Base-by-base conservation (phyloP, 2,797 vertebrate genomes). In the Hyperoplus immaculatus region DNA sequence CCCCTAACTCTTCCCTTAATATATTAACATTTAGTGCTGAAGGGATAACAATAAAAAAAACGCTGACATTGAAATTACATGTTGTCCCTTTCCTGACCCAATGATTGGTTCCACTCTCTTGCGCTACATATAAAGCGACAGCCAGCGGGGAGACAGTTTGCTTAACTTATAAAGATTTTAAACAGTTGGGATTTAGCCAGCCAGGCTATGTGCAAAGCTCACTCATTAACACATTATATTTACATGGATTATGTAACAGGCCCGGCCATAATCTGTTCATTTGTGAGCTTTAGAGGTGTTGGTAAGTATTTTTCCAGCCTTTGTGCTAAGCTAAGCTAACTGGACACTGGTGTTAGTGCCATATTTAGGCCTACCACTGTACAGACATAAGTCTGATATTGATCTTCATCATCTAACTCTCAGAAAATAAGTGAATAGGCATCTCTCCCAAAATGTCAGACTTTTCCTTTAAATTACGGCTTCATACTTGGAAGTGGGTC, bases 321-420 rank as follows among this genome's bases (percentile, higher is more conserved):
- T 21, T 72, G 42, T 59, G 38, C 66, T 59, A 54, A 64, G 46
- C 8, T 69, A 46, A 62, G 45, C 13, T 67, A 57, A 62, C 13
- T 0, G 2, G 16, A 18, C 0, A 13, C 56, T 54, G 2, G 43
- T 14, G 21, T 11, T 21, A 42, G 63, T 11, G 45, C 49, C 16
- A 50, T 59, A 54, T 54, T 68, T 46, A 29, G 29, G 29, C 43
- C 10, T 45, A 45, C 4, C 43, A 62, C 13, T 2, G 12, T 12
- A 41, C 5, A 66, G 4, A 36, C 47, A 12, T 55, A 45, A 45
- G 10, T 7, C 1, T 38, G 29, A 2, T 45, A 49, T 62, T 3
- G 2, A 41, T 57, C 46, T 50, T 63, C 43, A 29, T 43, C 12
- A 47, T 56, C 43, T 55, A 29, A 61, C 62, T 36, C 12, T 61